A percentile compares a stretch with the other conserved stretches of the same genome.
These are phyloP conservation scores for Stramonita haemastoma DNA, from an alignment of 2,888 invertebrate species.

Conservation along the genomic window DNA sequence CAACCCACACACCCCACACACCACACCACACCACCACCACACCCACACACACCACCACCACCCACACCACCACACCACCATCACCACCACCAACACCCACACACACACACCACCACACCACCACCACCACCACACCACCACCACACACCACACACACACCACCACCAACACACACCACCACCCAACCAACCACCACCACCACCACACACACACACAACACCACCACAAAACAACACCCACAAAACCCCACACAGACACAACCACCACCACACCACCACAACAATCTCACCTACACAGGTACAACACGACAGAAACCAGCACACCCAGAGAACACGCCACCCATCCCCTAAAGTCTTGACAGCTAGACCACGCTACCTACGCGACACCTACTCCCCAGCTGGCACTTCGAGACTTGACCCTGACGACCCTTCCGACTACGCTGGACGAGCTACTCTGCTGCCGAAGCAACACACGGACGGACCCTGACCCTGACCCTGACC, in stretches of 20 bases:
- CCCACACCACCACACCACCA: constrained; percentile 76
- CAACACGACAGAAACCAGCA: constrained; percentile 86
- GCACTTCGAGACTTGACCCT: constrained; percentile 57
- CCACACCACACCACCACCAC: too few relatives aligned
- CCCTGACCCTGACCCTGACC: too few relatives aligned
- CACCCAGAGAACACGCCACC: constrained; percentile 82
- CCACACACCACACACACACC: constrained; percentile 2
- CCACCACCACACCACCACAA: neutral
- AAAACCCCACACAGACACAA: constrained; percentile 78
- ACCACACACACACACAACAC: constrained; percentile 83
- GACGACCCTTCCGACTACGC: constrained; percentile 61
- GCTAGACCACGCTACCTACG: constrained; percentile 84
- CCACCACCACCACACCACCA: too few relatives aligned
- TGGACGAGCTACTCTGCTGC: constrained; percentile 62
- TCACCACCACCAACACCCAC: neutral
- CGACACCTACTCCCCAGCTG: constrained; percentile 77
- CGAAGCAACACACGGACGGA: constrained; percentile 1
- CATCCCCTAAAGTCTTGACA: constrained; percentile 83
- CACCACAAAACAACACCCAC: constrained; percentile 85
- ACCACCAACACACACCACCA: neutral
- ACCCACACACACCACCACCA: constrained; percentile 50
- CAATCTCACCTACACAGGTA: constrained; percentile 82
- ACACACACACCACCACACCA: neutral
- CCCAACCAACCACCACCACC: neutral
- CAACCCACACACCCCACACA: neutral